phyloP scores from a whole-genome alignment of 2,888 invertebrate genomes.

The Gari tellinella region DNA sequence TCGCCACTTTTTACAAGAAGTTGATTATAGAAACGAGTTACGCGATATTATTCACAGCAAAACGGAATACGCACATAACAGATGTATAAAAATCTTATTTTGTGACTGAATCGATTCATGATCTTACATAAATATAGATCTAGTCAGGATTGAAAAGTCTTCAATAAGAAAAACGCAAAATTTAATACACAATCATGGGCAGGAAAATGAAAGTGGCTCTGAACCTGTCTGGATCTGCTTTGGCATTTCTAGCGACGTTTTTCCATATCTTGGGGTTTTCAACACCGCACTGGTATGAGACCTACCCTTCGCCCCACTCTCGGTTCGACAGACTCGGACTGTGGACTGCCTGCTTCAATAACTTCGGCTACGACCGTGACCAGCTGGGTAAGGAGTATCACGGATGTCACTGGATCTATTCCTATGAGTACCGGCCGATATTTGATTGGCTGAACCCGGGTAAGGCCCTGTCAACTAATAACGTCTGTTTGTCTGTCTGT shows the following conservation, averaged over 20 bases:
- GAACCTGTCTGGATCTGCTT: conserved; percentile 20
- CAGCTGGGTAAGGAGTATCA: conserved; percentile 95
- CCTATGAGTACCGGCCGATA: conserved; percentile 98
- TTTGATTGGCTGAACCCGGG: conserved; percentile 94
- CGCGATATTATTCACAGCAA: too few species aligned
- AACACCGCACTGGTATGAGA: conserved; percentile 75
- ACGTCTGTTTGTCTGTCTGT: not conserved
- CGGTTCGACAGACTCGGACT: conserved; percentile 93
- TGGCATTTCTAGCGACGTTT: conserved; percentile 35
- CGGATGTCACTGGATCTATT: conserved; percentile 99
- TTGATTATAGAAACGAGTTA: too few species aligned
- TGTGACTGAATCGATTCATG: too few species aligned
- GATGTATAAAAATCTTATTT: too few species aligned
- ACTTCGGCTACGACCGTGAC: conserved; percentile 94
- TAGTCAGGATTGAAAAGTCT: too few species aligned
- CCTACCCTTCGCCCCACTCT: conserved; percentile 64
- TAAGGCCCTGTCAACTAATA: conserved; percentile 86
- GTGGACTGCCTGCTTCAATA: conserved; percentile 91
- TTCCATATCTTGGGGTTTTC: conserved; percentile 65
- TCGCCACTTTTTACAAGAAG: too few species aligned
- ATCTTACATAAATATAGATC: too few species aligned
- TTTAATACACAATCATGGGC: too few species aligned
- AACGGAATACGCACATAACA: too few species aligned
- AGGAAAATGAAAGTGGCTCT: too few species aligned
- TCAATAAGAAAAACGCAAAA: too few species aligned